phyloP scores from a whole-genome alignment of 2,888 invertebrate genomes.

The Melieria crassipennis region DNA sequence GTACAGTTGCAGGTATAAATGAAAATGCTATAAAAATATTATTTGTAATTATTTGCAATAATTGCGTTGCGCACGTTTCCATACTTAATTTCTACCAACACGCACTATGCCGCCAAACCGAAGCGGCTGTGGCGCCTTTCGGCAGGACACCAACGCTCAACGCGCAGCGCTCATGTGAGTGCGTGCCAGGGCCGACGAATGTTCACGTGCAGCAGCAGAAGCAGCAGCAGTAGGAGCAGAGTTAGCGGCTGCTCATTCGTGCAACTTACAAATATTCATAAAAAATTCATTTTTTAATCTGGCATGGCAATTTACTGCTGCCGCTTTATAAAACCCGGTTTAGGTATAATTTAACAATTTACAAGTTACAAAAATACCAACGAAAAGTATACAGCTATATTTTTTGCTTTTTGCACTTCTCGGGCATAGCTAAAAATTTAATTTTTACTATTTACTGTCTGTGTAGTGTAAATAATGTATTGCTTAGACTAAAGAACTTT shows the following conservation, averaged over 20 bases:
- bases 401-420: not conserved
- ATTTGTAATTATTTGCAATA: slow-evolving; percentile 8
- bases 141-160: not conserved
- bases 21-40: not conserved
- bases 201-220: not conserved
- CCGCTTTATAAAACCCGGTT: no score
- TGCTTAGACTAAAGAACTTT: no score
- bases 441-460: no score
- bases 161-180: not conserved
- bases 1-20: slow-evolving; percentile 2
- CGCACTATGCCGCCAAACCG: not conserved
- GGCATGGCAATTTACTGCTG: slow-evolving; percentile 4
- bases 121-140: not conserved
- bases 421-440: no score
- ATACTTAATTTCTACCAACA: not conserved
- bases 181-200: not conserved
- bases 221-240: not conserved
- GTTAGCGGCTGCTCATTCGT: not conserved
- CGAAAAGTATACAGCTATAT: not conserved
- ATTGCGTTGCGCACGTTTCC: not conserved
- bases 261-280: slow-evolving; percentile 20
- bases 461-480: no score
- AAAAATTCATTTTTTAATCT: slow-evolving; percentile 36
- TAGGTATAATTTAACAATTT: no score
- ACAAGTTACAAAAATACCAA: no score